Conservation (phyloP, 2,797 vertebrate species). For the Brachyalestes nurse region DNA sequence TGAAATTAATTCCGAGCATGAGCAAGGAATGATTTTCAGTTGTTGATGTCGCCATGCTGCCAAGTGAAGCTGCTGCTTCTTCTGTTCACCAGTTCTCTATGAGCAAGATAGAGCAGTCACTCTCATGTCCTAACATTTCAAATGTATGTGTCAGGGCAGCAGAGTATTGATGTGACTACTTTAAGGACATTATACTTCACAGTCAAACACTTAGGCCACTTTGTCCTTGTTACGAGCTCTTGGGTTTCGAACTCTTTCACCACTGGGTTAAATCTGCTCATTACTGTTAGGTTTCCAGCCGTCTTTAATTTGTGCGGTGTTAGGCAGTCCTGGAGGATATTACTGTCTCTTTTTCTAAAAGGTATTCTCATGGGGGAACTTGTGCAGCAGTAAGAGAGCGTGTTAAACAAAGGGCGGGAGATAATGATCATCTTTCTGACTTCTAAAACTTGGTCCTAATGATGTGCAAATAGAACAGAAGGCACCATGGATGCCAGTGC, state of each 20-base stretch:
- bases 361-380: slow-evolving; percentile 48
- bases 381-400: slow-evolving; percentile 34
- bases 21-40: slow-evolving; percentile 51
- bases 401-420: slow-evolving; percentile 52
- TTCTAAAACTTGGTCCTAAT: slow-evolving; percentile 48
- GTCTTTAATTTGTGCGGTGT: slow-evolving; percentile 44
- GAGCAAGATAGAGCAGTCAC: not conserved
- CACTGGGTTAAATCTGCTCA: slow-evolving; percentile 46
- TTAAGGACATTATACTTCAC: slow-evolving; percentile 38
- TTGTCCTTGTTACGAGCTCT: slow-evolving; percentile 35
- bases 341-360: slow-evolving; percentile 42
- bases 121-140: not conserved
- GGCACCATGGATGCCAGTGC: slow-evolving; percentile 13
- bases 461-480: slow-evolving; percentile 51
- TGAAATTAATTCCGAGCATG: slow-evolving; percentile 55
- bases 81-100: slow-evolving; percentile 11
- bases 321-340: slow-evolving; percentile 27
- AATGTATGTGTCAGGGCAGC: slow-evolving; percentile 1
- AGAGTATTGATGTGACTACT: slow-evolving; percentile 19
- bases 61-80: slow-evolving; percentile 18
- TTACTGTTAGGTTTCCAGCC: slow-evolving; percentile 43
- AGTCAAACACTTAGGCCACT: slow-evolving; percentile 30
- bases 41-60: slow-evolving; percentile 35
- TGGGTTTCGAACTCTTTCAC: slow-evolving; percentile 37
- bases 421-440: slow-evolving; percentile 51